phyloP scores from a whole-genome alignment of 2,888 invertebrate species.

The Epistrophe eligans region DNA sequence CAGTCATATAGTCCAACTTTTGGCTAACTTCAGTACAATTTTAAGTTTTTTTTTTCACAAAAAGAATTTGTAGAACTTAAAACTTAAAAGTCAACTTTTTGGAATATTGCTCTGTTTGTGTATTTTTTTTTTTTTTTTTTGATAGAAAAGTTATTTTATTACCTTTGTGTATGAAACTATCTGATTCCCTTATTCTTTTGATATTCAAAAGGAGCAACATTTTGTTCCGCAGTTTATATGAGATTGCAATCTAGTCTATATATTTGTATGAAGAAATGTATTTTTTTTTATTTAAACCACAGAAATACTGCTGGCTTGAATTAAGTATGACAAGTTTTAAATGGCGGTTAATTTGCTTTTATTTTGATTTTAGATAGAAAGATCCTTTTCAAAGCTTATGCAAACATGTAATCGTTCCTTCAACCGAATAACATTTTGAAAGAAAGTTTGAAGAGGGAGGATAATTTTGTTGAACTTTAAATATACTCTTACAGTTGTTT shows the following conservation, averaged over 20 bases:
- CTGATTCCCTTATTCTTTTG: not conserved
- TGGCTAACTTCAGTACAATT: not conserved
- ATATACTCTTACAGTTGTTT: too few relatives aligned
- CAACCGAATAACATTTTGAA: not conserved
- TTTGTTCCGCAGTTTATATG: not conserved
- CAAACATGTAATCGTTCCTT: not conserved
- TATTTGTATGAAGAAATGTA: too few relatives aligned
- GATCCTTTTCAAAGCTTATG: not conserved
- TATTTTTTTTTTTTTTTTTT: not conserved
- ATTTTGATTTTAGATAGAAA: not conserved
- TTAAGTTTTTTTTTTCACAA: not conserved
- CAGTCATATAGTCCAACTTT: not conserved
- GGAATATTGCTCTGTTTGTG: not conserved
- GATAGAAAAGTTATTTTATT: not conserved
- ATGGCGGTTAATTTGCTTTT: not conserved
- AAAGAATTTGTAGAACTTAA: not conserved
- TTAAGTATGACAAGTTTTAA: not conserved
- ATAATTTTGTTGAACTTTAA: too few relatives aligned
- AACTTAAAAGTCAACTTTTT: not conserved
- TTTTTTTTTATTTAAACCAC: too few relatives aligned
- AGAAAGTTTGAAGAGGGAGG: not conserved
- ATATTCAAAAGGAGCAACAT: not conserved
- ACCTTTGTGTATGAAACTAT: not conserved
- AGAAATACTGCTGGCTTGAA: too few relatives aligned
- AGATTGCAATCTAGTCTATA: too few relatives aligned